Evolutionary conservation across 2,888 invertebrate species (phyloP).

Genomic region (Iphiclides podalirius): DNA sequence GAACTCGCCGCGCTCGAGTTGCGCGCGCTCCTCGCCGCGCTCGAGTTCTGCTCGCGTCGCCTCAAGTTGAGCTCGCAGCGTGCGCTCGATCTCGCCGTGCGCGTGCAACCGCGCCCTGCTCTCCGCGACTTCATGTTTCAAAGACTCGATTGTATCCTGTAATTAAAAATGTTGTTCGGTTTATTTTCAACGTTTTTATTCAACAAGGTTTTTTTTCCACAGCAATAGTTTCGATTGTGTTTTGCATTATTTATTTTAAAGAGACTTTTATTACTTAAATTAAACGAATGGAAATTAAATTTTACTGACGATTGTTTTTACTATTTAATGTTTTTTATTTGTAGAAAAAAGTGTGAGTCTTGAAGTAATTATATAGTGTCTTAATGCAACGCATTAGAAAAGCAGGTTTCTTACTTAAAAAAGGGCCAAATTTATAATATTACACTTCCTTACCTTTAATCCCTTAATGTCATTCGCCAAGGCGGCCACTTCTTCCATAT

Average conservation of each 20-base stretch:
- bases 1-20: slow-evolving; percentile 24
- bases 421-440: no score
- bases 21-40: slow-evolving; percentile 25
- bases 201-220: not conserved
- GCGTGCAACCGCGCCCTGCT: slow-evolving; percentile 68
- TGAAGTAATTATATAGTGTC: no score
- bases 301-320: no score
- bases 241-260: no score
- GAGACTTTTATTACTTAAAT: no score
- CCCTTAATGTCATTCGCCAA: slow-evolving; percentile 68
- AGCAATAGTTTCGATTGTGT: no score
- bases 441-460: slow-evolving; percentile 63
- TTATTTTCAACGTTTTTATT: not conserved
- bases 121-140: slow-evolving; percentile 71
- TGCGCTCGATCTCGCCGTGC: slow-evolving; percentile 70
- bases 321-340: no score
- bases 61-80: slow-evolving; percentile 67
- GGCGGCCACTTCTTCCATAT: slow-evolving; percentile 65
- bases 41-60: slow-evolving; percentile 63
- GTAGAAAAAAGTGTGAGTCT: no score
- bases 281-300: no score
- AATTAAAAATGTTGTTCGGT: not conserved
- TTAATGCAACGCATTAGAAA: no score
- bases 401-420: no score
- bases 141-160: slow-evolving; percentile 67